Conservation (phyloP, 2,113 vertebrate genomes). For the Chaetops frenatus region DNA sequence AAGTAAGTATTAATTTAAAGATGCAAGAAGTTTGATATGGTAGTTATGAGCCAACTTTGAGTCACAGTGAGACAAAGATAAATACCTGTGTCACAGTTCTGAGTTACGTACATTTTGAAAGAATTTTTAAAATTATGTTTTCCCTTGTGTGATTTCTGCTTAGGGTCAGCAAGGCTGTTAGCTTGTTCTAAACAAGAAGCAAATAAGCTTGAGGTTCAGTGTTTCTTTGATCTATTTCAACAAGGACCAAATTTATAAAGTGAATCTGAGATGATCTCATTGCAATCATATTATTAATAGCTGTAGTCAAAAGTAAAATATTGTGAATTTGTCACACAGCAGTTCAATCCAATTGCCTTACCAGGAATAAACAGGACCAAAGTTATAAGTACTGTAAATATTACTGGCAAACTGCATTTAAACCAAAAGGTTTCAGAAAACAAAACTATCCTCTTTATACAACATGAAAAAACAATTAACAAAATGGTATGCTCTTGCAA, state of each 20-base stretch:
- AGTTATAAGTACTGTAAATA: not conserved
- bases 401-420: not conserved
- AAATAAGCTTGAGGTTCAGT: not conserved
- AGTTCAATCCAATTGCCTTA: not conserved
- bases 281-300: not conserved
- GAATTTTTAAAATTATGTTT: not conserved
- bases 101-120: not conserved
- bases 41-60: not conserved
- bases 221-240: not conserved
- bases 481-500: not conserved
- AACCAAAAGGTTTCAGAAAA: not conserved
- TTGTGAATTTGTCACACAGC: not conserved
- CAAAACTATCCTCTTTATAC: not conserved
- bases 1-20: not conserved
- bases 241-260: not conserved
- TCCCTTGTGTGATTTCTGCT: not conserved
- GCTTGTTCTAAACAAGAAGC: not conserved
- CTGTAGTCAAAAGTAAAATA: not conserved
- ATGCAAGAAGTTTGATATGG: not conserved
- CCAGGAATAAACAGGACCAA: not conserved
- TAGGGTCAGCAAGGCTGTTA: not conserved
- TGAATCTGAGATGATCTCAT: not conserved
- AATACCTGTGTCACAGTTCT: not conserved
- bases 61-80: not conserved
- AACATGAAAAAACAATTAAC: slow-evolving; percentile 39